A percentile compares a stretch with the other conserved stretches of the same genome.
phyloP scores from a whole-genome alignment of 1,140 invertebrate genomes.

The Zaprionus kolodkinae region DNA sequence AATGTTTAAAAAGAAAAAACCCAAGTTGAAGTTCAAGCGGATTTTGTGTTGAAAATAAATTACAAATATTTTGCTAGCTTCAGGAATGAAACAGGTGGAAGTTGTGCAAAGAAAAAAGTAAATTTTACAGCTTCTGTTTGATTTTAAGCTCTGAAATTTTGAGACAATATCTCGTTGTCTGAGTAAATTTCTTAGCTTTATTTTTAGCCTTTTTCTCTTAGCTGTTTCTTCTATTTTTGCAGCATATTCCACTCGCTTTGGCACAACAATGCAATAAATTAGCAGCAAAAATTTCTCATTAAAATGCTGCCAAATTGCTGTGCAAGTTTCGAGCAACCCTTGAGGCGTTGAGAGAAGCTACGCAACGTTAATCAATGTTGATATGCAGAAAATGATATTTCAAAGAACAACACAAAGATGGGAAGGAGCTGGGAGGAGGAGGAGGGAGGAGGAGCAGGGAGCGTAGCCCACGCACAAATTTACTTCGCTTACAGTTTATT shows the following conservation, averaged over 20 bases:
- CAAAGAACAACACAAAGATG: neutral
- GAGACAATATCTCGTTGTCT: too few species aligned
- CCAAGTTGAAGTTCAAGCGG: slow-evolving; percentile 43
- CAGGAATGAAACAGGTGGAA: neutral
- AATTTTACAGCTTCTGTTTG: too few species aligned
- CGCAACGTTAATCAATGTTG: slow-evolving; percentile 53
- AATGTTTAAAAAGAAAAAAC: slow-evolving; percentile 76
- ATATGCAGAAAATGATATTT: slow-evolving; percentile 49
- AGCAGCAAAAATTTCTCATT: slow-evolving; percentile 59
- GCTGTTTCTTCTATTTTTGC: neutral
- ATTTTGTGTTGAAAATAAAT: slow-evolving; percentile 50
- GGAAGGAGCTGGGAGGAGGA: neutral
- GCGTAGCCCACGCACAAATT: slow-evolving; percentile 16
- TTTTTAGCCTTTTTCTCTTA: neutral
- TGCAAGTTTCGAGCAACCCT: slow-evolving; percentile 42
- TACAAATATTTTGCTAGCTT: slow-evolving; percentile 11
- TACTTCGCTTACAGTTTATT: slow-evolving; percentile 56
- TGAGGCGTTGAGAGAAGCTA: neutral
- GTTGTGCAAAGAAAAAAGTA: too few species aligned
- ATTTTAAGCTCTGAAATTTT: too few species aligned
- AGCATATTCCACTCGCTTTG: slow-evolving; percentile 2
- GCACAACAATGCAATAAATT: slow-evolving; percentile 55
- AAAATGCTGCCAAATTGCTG: slow-evolving; percentile 63
- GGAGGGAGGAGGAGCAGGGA: neutral
- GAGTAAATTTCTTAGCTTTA: too few species aligned